Evolutionary conservation across 2,888 invertebrate species (phyloP).

Genomic region (Trichogramma evanescens): DNA sequence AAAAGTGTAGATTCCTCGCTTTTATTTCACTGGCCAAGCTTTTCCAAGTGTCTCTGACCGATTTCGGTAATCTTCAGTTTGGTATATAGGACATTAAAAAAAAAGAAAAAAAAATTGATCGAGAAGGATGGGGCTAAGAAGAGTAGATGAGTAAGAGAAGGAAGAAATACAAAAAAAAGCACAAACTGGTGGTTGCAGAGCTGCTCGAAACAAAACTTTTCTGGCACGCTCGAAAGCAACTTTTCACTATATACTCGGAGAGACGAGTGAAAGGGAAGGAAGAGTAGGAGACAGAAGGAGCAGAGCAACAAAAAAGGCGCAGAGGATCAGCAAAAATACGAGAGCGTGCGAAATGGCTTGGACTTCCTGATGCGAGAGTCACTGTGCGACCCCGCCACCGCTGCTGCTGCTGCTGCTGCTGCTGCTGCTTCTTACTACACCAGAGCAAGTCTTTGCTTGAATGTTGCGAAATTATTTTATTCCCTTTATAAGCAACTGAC

Average conservation of each 20-base stretch:
- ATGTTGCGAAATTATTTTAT: slow-evolving; percentile 16
- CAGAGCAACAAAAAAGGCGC: slow-evolving; percentile 1
- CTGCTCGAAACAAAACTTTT: slow-evolving; percentile 21
- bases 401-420: no score
- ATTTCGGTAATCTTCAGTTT: slow-evolving; percentile 18
- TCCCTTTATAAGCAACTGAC: slow-evolving; percentile 7
- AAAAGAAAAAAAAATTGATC: no score
- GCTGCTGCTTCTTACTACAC: no score
- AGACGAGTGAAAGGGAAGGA: neutral
- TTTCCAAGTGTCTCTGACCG: slow-evolving; percentile 6
- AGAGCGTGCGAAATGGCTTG: slow-evolving; percentile 18
- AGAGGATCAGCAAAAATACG: slow-evolving; percentile 15
- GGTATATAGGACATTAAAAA: no score
- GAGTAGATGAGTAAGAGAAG: neutral
- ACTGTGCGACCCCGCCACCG: no score
- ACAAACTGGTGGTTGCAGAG: neutral
- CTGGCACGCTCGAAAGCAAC: slow-evolving; percentile 12
- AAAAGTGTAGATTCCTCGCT: no score
- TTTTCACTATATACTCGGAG: neutral
- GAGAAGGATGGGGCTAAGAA: neutral
- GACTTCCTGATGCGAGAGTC: slow-evolving; percentile 15
- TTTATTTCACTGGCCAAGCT: slow-evolving; percentile 10
- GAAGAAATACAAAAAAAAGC: neutral
- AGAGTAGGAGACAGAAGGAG: neutral
- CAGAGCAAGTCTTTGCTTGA: slow-evolving; percentile 4